Evolutionary conservation across 2,888 invertebrate genomes (phyloP).

Genomic region (Coenonympha arcania): DNA sequence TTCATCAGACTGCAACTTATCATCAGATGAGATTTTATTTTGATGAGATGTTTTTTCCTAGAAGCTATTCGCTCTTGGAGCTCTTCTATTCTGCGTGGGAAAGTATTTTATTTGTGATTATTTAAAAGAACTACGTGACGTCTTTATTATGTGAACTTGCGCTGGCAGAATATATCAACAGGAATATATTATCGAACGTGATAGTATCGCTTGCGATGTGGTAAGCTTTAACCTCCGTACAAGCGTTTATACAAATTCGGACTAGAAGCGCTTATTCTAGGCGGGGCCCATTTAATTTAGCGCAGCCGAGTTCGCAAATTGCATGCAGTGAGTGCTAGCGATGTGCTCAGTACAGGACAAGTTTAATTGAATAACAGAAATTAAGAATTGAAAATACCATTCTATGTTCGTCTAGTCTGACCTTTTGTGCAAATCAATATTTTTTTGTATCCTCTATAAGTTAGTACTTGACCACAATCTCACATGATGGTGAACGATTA

Average conservation of each 20-base stretch:
- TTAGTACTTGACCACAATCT: too few species aligned
- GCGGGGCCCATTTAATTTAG: constrained; percentile 26
- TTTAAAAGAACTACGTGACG: too few species aligned
- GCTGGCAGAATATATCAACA: too few species aligned
- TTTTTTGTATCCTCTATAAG: neutral
- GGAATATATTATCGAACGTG: neutral
- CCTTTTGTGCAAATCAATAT: neutral
- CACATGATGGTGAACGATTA: too few species aligned
- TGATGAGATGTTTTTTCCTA: too few species aligned
- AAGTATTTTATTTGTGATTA: too few species aligned
- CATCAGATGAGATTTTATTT: too few species aligned
- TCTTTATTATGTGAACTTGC: too few species aligned
- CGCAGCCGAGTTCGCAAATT: constrained; percentile 27
- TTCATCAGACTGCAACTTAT: too few species aligned
- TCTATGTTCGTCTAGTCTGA: neutral
- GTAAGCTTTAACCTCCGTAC: neutral
- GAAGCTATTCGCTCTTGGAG: too few species aligned
- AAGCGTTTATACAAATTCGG: constrained; percentile 9
- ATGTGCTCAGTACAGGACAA: constrained; percentile 20
- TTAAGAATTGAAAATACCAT: neutral
- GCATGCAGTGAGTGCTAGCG: constrained; percentile 17
- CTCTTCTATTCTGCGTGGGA: too few species aligned
- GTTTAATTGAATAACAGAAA: constrained; percentile 22
- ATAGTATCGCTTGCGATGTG: neutral
- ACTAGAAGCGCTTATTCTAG: constrained; percentile 18